phyloP scores from a whole-genome alignment of 1,140 invertebrate genomes.

The Nasonia longicornis region DNA sequence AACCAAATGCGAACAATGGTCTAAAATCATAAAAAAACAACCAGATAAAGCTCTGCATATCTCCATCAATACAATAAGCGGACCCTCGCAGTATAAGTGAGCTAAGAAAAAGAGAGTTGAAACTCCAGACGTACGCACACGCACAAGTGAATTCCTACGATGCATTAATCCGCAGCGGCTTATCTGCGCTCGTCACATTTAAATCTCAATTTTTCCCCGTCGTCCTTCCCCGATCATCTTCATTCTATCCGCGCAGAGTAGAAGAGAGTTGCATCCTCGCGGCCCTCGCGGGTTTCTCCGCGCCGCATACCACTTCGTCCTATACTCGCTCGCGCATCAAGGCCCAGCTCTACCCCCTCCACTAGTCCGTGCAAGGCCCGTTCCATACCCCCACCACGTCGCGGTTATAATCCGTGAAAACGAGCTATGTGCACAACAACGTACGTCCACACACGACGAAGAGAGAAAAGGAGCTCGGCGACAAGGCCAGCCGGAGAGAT shows the following conservation, averaged over 20 bases:
- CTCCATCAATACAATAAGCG: too few relatives aligned
- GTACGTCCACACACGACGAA: too few relatives aligned
- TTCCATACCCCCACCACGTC: not conserved
- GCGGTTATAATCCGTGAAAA: not conserved
- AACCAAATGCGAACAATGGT: not conserved
- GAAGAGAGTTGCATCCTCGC: not conserved
- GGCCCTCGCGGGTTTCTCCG: not conserved
- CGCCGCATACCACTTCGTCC: not conserved
- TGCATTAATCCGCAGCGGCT: not conserved
- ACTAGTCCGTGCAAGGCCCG: not conserved
- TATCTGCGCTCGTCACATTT: not conserved
- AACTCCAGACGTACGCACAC: not conserved
- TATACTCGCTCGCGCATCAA: not conserved
- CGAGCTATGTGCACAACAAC: not conserved
- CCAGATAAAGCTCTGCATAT: not conserved
- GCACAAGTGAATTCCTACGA: not conserved
- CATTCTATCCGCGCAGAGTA: not conserved
- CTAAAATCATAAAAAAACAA: not conserved
- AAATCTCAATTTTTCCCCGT: conserved; percentile 22
- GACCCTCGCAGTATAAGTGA: too few relatives aligned
- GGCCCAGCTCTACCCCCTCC: not conserved
- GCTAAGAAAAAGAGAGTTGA: not conserved
- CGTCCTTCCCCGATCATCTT: conserved; percentile 15
- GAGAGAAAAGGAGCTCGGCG: too few relatives aligned
- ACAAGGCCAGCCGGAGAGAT: too few relatives aligned